Evolutionary conservation across 2,888 invertebrate species (phyloP).

Genomic region (Tenodera sinensis): DNA sequence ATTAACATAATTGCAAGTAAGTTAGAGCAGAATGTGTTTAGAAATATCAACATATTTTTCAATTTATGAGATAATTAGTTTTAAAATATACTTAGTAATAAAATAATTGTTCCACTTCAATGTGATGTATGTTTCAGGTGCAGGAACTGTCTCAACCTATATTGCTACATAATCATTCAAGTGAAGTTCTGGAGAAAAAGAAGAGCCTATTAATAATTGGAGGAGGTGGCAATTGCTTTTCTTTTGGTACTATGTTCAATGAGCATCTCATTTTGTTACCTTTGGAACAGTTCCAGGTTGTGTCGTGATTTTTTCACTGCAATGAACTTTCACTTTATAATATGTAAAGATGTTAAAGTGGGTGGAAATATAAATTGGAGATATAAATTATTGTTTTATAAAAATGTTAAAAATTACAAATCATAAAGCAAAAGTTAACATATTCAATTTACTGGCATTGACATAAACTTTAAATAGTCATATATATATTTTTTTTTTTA

Average conservation of each 20-base stretch:
- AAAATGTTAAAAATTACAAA: no score
- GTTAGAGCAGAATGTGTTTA: no score
- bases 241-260: conserved; percentile 50
- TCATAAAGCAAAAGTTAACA: no score
- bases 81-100: no score
- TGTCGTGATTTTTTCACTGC: neutral
- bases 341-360: neutral
- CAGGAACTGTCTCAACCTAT: conserved; percentile 37
- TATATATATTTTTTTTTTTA: no score
- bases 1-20: no score
- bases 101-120: neutral
- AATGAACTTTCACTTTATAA: neutral
- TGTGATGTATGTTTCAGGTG: conserved; percentile 35
- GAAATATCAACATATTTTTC: no score
- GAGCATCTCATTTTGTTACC: neutral
- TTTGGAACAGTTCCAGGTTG: neutral
- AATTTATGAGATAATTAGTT: no score
- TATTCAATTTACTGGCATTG: no score
- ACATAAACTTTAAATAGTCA: no score
- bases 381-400: no score
- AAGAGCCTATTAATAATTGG: conserved; percentile 41
- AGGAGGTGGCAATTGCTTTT: conserved; percentile 52
- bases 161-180: conserved; percentile 42
- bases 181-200: conserved; percentile 36
- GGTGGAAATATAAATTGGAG: neutral